Percentiles rank a stretch among this genome's conserved stretches.
Evolutionary conservation across 2,888 invertebrate species (phyloP).

Genomic region (Acanthosepion lycidas): DNA sequence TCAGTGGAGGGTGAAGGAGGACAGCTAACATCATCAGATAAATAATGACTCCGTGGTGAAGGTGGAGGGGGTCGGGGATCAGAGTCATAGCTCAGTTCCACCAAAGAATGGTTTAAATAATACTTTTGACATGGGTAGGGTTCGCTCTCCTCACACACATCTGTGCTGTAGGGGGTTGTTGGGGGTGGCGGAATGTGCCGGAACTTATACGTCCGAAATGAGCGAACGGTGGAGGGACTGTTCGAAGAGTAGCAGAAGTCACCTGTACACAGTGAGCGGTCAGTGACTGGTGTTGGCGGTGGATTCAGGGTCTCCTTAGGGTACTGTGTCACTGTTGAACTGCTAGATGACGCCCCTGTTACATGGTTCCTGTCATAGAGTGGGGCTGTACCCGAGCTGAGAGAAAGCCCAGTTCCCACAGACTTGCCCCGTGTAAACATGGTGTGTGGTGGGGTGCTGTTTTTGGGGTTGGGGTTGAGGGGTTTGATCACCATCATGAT

Average conservation of each 20-base stretch:
- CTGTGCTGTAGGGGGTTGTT: constrained; percentile 91
- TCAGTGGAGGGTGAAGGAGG: constrained; percentile 80
- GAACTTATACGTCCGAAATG: constrained; percentile 82
- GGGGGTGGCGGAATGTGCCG: constrained; percentile 86
- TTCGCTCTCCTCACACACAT: constrained; percentile 84
- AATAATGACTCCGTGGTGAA: constrained; percentile 84
- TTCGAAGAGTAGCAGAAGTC: constrained; percentile 68
- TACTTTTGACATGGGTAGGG: constrained; percentile 68
- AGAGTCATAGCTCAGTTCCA: constrained; percentile 79
- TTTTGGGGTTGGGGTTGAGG: constrained; percentile 58
- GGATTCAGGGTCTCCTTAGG: constrained; percentile 90
- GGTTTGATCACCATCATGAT: constrained; percentile 67
- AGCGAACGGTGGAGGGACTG: constrained; percentile 70
- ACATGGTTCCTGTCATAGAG: constrained; percentile 81
- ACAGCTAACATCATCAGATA: constrained; percentile 79
- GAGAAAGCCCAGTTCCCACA: constrained; percentile 62
- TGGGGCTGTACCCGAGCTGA: constrained; percentile 63
- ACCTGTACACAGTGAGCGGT: constrained; percentile 72
- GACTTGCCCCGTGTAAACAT: constrained; percentile 58
- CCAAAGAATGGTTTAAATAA: constrained; percentile 53
- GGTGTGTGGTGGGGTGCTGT: constrained; percentile 59
- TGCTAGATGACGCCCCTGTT: constrained; percentile 83
- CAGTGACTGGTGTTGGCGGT: constrained; percentile 89
- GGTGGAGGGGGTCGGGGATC: constrained; percentile 86
- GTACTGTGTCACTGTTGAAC: constrained; percentile 78